Evolutionary conservation across 2,113 vertebrate species (phyloP), one percentile per base, ranked within the genome.

Genomic region (Neogobius melanostomus): DNA sequence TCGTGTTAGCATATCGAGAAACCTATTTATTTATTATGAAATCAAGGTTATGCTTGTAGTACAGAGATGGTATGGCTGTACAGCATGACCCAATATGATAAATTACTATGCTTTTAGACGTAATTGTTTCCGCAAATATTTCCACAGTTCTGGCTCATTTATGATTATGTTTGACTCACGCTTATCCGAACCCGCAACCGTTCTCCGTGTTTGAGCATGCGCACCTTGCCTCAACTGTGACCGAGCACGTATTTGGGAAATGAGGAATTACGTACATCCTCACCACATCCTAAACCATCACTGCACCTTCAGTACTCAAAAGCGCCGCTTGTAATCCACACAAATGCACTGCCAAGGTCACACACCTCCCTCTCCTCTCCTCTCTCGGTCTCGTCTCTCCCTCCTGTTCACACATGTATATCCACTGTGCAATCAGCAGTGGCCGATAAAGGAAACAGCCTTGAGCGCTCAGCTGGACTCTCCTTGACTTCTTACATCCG

Each of bases 391-490:
- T 66, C 57, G 66, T 57, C 21, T 57, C 49, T 53, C 11, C 52
- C 12, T 53, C 11, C 52, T 11, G 6, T 60, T 74, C 56, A 46
- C 63, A 54, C 76, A 73, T 68, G 75, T 69, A 17, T 54, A 16
- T 66, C 74, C 72, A 52, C 75, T 69, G 63, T 8, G 43, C 81
- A 74, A 80, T 82, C 68, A 82, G 75, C 71, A 79, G 66, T 66
- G 52, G 71, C 72, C 79, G 84, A 87, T 80, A 87, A 86, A 75
- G 14, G 50, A 71, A 77, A 51, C 57, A 82, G 85, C 89, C 82
- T 78, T 60, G 63, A 86, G 82, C 74, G 0, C 59, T 80, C 61
- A 60, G 53, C 63, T 80, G 72, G 77, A 82, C 82, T 87, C 83
- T 82, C 84, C 79, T 82, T 87, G 82, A 87, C 86, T 84, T 74